Evolutionary conservation across 1,140 invertebrate genomes (phyloP).

Genomic region (Zeugodacus cucurbitae): DNA sequence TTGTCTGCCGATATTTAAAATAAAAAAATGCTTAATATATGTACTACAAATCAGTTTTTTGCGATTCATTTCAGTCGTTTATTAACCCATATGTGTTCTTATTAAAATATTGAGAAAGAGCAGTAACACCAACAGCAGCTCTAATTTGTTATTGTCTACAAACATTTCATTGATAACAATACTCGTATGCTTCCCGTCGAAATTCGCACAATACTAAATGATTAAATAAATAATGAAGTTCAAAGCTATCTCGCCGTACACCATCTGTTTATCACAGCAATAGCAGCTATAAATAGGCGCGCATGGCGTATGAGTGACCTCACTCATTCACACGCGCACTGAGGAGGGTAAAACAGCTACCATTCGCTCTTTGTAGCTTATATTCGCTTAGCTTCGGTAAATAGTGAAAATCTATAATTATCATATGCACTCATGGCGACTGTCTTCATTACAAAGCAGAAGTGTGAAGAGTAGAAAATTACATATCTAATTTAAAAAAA

Average conservation of each 20-base stretch:
- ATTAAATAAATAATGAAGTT: not conserved
- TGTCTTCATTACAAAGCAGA: not conserved
- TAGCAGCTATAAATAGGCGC: not conserved
- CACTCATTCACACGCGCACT: not conserved
- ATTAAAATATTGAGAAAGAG: too few species aligned
- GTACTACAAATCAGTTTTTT: too few species aligned
- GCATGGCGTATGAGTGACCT: constrained; percentile 8
- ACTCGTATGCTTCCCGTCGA: not conserved
- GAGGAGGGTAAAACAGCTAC: not conserved
- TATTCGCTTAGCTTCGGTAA: not conserved
- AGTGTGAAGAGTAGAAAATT: not conserved
- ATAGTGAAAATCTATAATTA: not conserved
- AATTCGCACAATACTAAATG: not conserved
- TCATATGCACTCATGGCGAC: not conserved
- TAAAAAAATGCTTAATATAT: too few species aligned
- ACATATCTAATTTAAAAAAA: not conserved
- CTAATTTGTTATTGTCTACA: not conserved
- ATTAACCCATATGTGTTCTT: too few species aligned
- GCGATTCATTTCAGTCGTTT: too few species aligned
- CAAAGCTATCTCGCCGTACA: not conserved
- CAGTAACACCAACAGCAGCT: too few species aligned
- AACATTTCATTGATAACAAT: not conserved
- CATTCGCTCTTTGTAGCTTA: not conserved
- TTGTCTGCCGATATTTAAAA: too few species aligned
- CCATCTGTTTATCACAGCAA: not conserved